Evolutionary conservation across 2,797 vertebrate species (phyloP).

Genomic region (Tauraco hartlaubi): DNA sequence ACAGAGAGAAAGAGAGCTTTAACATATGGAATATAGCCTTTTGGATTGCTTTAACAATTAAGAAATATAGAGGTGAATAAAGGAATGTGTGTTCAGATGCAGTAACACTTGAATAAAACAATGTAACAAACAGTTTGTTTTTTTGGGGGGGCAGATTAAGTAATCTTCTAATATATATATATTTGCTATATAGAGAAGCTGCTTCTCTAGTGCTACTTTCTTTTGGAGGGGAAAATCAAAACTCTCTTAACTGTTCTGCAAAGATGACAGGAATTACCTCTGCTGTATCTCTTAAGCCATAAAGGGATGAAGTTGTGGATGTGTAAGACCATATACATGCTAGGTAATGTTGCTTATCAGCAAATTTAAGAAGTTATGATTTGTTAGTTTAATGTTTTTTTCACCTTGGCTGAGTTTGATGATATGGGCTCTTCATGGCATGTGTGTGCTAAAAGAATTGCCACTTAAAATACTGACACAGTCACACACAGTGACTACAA

Average conservation of each 20-base stretch:
- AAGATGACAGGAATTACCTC: neutral
- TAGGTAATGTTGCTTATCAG: neutral
- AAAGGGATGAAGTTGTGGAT: neutral
- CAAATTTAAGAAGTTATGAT: neutral
- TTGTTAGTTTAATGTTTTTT: neutral
- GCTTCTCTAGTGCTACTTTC: neutral
- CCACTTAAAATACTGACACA: neutral
- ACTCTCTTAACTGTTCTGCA: neutral
- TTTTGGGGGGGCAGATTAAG: neutral
- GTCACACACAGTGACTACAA: neutral
- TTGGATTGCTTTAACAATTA: constrained; percentile 54
- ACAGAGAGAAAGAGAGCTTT: constrained; percentile 28
- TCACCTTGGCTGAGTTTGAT: neutral
- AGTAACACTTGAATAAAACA: neutral
- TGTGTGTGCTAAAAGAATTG: neutral
- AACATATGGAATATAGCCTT: constrained; percentile 35
- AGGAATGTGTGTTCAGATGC: neutral
- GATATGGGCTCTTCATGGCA: neutral
- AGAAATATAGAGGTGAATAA: constrained; percentile 1
- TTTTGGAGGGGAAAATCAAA: neutral
- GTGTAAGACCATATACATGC: neutral
- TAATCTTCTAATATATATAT: neutral
- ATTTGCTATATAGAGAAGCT: neutral
- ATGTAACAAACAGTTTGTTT: neutral
- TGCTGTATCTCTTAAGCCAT: neutral